Base-by-base conservation (phyloP, 1,140 invertebrate genomes). In the Rhyzopertha dominica region DNA sequence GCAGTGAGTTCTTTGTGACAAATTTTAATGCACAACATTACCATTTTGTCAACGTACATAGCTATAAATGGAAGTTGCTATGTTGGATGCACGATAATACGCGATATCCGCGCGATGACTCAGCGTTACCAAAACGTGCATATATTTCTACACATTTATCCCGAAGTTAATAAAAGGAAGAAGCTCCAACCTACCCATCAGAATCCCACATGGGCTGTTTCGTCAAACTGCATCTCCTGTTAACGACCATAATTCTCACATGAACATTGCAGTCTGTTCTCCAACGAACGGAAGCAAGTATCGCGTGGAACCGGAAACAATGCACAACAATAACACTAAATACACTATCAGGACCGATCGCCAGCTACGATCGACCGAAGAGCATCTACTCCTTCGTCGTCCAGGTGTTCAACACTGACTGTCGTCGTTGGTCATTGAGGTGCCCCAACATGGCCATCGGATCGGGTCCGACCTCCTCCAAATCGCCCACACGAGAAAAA, bases 171-270 rank as follows among this genome's bases (percentile, higher is more conserved):
- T n/a, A n/a, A n/a, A n/a, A n/a, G n/a, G n/a, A n/a, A n/a, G n/a
- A 24, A 25, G 16, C 17, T n/a, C 1, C 9, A 38, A 38, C 17
- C 24, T 30, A 53, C 47, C 51, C 50, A 19, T 53, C 38, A 23
- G 36, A 41, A 25, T 50, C 38, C 51, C 51, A 53, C 37, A 31
- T 45, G 17, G 34, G 36, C 14, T 23, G 29, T 2, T 43, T 31
- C 4, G 30, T 32, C 35, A 51, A 25, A 22, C 37, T 43, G 16
- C 43, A 40, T 34, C 48, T 54, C 24, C 46, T 35, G 43, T 57
- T 51, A 30, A 54, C 55, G 34, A 57, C 55, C 55, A 57, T 57
- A n/a, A n/a, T n/a, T 51, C 49, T 48, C 39, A 40, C 38, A 43
- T 24, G 9, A 43, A 43, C 30, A 35, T 43, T 43, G 29, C 9